Percentiles rank a stretch among this genome's conserved stretches.
Conservation (phyloP, 2,797 vertebrate genomes). For the Parambassis ranga region DNA sequence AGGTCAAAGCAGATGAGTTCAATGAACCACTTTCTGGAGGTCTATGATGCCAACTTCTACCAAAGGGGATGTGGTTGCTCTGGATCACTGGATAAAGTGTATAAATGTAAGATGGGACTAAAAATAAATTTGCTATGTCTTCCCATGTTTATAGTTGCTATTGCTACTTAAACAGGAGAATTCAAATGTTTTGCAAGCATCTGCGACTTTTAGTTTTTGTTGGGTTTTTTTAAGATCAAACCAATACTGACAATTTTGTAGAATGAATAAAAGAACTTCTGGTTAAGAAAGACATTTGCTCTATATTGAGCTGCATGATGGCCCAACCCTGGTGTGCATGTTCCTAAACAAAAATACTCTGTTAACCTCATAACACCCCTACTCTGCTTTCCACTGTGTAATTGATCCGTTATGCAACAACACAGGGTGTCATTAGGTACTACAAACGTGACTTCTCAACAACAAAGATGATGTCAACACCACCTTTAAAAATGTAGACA, state of each 20-base stretch:
- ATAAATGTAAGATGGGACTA: too few species aligned
- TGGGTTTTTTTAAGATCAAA: too few species aligned
- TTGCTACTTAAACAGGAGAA: too few species aligned
- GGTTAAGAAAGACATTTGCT: not conserved
- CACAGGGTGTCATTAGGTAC: conserved; percentile 16
- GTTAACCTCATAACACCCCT: conserved; percentile 25
- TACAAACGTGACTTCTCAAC: conserved; percentile 37
- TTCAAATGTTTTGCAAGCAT: too few species aligned
- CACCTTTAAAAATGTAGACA: not conserved
- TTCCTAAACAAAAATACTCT: conserved; percentile 20
- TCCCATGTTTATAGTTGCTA: too few species aligned
- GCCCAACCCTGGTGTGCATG: not conserved
- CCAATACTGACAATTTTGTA: not conserved
- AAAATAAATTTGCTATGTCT: too few species aligned
- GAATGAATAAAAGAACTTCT: not conserved
- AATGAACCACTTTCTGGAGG: too few species aligned
- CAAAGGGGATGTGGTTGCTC: too few species aligned
- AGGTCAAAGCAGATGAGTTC: too few species aligned
- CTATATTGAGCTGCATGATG: not conserved
- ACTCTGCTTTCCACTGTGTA: conserved; percentile 16
- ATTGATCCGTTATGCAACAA: conserved; percentile 72
- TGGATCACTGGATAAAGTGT: too few species aligned
- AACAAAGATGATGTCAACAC: not conserved
- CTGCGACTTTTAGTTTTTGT: too few species aligned
- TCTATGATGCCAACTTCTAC: too few species aligned